Evolutionary conservation across 23 tunicate species (phyloP), one percentile per base, ranked within the genome.

Genomic region (Corella eumyota): DNA sequence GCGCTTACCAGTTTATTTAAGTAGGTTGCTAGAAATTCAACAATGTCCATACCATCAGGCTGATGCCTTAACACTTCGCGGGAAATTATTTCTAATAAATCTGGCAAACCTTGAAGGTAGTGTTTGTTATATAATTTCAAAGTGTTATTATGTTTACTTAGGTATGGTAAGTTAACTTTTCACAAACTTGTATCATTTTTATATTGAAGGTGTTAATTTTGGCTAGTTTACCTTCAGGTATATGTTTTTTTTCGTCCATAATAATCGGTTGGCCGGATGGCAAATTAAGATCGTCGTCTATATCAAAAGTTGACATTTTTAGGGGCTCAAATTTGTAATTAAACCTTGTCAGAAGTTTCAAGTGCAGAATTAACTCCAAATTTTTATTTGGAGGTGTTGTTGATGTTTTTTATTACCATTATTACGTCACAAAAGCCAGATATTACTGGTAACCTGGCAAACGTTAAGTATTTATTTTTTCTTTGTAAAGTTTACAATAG

Each of bases 31-130:
- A 74, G 25, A 46, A 82, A 82, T 1, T 60, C 50, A 4, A 82
- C 66, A 27, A 82, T 68, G 57, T 70, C 59, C n/a, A n/a, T n/a
- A 36, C 37, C 67, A 5, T 37, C 27, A 19, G 92, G 92, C 29
- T 82, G 92, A 5, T 51, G 30, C 4, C 72, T 50, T 23, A 82
- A 53, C 2, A 82, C 92, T 26, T 73, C 67, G 35, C 78, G 48
- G 30, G 56, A 30, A 2, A 82, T 53, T 38, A 63, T 38, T 4
- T 82, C 69, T 7, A 82, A 76, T 21, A 82, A 58, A 66, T 82
- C 75, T 82, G 61, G 0, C 19, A 61, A 54, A 67, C 3, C 27
- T 59, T 34, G 11, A n/a, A 2, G 51, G n/a, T 11, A 37, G 9
- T 36, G 6, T 4, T 6, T 23, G 35, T 9, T 40, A 40, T 11